phyloP scores from a whole-genome alignment of 2,113 vertebrate species.

The Daubentonia madagascariensis region DNA sequence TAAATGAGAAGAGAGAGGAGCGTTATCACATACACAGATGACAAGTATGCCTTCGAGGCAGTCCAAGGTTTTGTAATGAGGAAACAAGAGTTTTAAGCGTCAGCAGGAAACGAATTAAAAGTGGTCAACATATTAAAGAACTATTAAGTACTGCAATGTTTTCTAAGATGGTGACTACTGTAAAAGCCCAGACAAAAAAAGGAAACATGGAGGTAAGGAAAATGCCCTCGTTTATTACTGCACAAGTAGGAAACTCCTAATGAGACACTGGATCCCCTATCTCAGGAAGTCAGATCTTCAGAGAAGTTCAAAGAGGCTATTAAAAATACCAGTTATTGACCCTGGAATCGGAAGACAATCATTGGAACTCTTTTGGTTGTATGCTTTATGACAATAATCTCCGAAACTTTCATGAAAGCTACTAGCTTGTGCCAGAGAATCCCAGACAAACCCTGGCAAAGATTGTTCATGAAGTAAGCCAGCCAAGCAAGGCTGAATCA shows the following conservation, averaged over 20 bases:
- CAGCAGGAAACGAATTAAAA: neutral
- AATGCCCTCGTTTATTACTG: neutral
- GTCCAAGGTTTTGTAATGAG: neutral
- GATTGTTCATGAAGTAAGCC: neutral
- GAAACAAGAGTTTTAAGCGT: neutral
- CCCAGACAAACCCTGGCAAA: neutral
- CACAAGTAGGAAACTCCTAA: neutral
- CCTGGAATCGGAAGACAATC: neutral
- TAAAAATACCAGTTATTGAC: neutral
- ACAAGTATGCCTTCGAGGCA: fast-evolving
- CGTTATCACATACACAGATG: neutral
- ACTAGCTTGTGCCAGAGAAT: neutral
- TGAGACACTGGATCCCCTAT: fast-evolving
- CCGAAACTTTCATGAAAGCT: neutral
- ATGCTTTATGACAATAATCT: neutral
- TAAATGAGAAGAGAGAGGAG: neutral
- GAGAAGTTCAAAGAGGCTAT: neutral
- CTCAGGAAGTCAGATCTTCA: neutral
- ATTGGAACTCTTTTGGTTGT: neutral
- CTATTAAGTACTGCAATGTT: neutral
- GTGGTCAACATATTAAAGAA: neutral
- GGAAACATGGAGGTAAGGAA: neutral
- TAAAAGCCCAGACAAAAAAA: neutral
- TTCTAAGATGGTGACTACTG: neutral
- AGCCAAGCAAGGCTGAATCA: neutral